Evolutionary conservation across 2,113 vertebrate species (phyloP).

Genomic region (Zosterops japonicus): DNA sequence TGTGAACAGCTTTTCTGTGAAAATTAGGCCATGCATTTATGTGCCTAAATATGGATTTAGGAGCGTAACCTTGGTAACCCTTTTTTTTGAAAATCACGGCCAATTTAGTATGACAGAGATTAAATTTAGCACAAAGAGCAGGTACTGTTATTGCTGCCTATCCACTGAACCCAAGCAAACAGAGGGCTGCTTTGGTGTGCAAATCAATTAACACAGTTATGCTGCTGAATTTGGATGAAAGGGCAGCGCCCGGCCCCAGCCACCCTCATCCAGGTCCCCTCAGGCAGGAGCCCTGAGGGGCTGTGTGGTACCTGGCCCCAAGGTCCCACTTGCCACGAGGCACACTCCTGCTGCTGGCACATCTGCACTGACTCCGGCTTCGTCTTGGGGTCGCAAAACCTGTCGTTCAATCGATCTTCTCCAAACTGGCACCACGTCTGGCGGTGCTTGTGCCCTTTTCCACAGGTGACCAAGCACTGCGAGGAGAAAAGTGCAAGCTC

Average conservation of each 20-base stretch:
- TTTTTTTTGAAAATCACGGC: background rate
- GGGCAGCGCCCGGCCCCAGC: background rate
- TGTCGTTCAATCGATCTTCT: slow-evolving; percentile 86
- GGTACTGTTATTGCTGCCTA: slow-evolving; percentile 8
- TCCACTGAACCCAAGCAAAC: background rate
- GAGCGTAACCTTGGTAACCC: slow-evolving; percentile 1
- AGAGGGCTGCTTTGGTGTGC: background rate
- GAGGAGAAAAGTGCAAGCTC: background rate
- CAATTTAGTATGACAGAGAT: slow-evolving; percentile 25
- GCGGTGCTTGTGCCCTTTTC: slow-evolving; percentile 93
- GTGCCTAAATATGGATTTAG: slow-evolving; percentile 41
- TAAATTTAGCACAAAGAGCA: slow-evolving; percentile 33
- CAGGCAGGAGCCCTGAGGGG: background rate
- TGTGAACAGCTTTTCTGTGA: background rate
- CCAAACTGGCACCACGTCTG: slow-evolving; percentile 97
- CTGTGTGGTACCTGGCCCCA: slow-evolving; percentile 91
- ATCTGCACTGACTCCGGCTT: slow-evolving; percentile 87
- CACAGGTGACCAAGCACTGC: slow-evolving; percentile 96
- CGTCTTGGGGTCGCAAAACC: slow-evolving; percentile 80
- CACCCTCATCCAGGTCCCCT: background rate
- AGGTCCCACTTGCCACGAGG: slow-evolving; percentile 94
- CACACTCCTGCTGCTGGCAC: slow-evolving; percentile 95
- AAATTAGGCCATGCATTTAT: slow-evolving; percentile 32
- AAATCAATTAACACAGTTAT: background rate
- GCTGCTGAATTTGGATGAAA: background rate